These are phyloP conservation scores for Corythornis cristatus DNA, from an alignment of 2,113 vertebrate genomes.

Conservation along the genomic window DNA sequence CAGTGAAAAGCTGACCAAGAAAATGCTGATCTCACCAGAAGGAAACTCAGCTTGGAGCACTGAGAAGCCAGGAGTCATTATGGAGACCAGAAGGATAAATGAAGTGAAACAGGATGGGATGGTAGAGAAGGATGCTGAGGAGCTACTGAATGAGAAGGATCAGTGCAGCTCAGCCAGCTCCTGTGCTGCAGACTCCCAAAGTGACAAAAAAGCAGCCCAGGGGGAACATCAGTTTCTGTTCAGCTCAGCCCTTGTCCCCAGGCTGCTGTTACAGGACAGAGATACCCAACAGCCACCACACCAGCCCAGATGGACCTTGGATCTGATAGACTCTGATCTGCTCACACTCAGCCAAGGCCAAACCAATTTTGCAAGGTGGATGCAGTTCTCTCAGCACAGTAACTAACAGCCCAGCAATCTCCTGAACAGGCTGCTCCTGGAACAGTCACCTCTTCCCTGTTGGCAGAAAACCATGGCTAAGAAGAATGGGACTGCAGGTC, in stretches of 20 bases:
- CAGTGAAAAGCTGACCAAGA: not conserved
- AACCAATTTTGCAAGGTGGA: not conserved
- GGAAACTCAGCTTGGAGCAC: not conserved
- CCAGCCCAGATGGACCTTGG: not conserved
- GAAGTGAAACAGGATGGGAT: not conserved
- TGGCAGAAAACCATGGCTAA: not conserved
- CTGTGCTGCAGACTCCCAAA: not conserved
- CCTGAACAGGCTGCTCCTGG: not conserved
- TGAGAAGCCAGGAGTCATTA: not conserved
- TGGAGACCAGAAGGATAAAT: not conserved
- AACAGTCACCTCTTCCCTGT: not conserved
- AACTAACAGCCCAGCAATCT: not conserved
- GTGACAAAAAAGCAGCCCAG: not conserved
- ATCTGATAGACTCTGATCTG: not conserved
- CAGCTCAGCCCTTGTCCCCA: not conserved
- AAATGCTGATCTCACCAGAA: not conserved
- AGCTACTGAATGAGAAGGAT: not conserved
- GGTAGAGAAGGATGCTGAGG: not conserved
- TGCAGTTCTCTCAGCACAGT: not conserved
- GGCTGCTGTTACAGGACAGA: not conserved
- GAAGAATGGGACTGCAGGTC: not conserved
- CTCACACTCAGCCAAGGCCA: not conserved
- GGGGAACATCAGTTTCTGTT: not conserved
- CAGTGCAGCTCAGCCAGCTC: not conserved
- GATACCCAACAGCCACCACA: not conserved